Evolutionary conservation across 2,113 vertebrate species (phyloP).

Genomic region (Apaloderma vittatum): DNA sequence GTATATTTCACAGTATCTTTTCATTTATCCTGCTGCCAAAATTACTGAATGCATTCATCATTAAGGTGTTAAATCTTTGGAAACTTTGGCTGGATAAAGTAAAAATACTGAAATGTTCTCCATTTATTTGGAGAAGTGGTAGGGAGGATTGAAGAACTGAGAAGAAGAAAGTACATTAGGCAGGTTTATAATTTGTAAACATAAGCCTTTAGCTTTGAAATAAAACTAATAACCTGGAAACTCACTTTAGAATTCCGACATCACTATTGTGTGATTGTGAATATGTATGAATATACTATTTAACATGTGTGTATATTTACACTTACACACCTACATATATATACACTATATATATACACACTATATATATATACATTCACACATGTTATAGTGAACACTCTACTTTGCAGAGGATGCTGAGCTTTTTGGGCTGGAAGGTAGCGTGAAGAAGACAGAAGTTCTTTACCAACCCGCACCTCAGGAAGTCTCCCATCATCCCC

Average conservation of each 20-base stretch:
- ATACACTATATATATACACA: neutral
- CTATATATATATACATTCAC: neutral
- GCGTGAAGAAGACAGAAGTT: no score
- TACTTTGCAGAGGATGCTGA: no score
- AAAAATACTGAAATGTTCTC: neutral
- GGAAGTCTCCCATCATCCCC: no score
- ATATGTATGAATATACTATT: neutral
- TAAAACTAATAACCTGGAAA: neutral
- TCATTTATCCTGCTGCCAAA: neutral
- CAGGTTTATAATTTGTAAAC: neutral
- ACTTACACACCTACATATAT: no score
- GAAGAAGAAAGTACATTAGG: neutral
- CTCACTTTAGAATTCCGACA: neutral
- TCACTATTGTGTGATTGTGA: neutral
- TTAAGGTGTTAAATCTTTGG: neutral
- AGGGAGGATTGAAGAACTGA: neutral
- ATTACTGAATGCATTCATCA: neutral
- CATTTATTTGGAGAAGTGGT: accelerated
- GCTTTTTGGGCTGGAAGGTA: no score
- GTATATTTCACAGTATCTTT: neutral
- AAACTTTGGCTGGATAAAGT: neutral
- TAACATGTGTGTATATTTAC: neutral
- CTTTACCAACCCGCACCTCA: no score
- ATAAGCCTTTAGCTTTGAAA: neutral
- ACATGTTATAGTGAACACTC: neutral